Evolutionary conservation across 2,797 vertebrate genomes (phyloP).

Genomic region (Sebastes goodei): DNA sequence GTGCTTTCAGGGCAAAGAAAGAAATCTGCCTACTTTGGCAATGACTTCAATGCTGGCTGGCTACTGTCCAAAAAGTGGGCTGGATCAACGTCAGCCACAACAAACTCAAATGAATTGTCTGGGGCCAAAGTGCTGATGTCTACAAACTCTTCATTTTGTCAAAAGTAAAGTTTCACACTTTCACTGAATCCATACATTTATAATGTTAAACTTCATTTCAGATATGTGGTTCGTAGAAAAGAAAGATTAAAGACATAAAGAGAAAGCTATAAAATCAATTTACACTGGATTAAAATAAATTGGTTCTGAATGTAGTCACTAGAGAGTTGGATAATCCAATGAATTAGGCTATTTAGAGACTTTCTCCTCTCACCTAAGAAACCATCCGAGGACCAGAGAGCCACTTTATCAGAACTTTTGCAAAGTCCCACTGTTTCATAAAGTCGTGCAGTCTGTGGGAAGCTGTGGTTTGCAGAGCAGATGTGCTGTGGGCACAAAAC

Average conservation of each 20-base stretch:
- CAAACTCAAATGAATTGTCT: conserved; percentile 16
- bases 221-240: background rate
- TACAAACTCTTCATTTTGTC: conserved; percentile 20
- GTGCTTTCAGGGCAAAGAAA: conserved; percentile 53
- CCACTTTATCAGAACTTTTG: conserved; percentile 6
- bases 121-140: conserved; percentile 28
- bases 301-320: background rate
- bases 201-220: background rate
- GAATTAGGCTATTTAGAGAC: background rate
- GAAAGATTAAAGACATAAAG: background rate
- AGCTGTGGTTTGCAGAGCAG: conserved; percentile 47
- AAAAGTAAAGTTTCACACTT: background rate
- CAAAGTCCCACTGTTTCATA: conserved; percentile 22
- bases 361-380: background rate
- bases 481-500: conserved; percentile 41
- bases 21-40: conserved; percentile 50
- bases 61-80: conserved; percentile 10
- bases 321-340: background rate
- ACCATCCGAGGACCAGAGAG: background rate
- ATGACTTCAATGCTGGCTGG: conserved; percentile 46
- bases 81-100: conserved; percentile 30
- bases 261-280: background rate
- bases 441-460: conserved; percentile 16
- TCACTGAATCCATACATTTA: background rate
- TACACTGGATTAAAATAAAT: background rate